Conservation (phyloP, 2,797 vertebrate species). For the Hoplostethus mediterraneus region DNA sequence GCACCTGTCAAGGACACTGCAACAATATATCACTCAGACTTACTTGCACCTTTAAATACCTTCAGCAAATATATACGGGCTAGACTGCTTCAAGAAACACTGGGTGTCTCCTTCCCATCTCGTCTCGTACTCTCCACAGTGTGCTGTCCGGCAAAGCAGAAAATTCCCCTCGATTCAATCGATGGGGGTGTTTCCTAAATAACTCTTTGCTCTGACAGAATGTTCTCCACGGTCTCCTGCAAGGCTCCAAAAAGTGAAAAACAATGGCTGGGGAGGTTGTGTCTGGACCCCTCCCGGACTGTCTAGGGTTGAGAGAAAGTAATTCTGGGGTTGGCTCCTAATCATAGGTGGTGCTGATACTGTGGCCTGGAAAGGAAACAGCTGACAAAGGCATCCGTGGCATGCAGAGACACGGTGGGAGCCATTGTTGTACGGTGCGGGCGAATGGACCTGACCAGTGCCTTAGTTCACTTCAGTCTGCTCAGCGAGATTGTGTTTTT, state of each 20-base stretch:
- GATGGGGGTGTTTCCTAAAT: not conserved
- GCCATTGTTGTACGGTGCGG: constrained; percentile 42
- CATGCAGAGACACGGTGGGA: constrained; percentile 57
- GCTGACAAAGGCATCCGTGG: constrained; percentile 73
- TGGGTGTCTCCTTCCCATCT: not conserved
- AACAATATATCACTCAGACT: not conserved
- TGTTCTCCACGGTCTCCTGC: not conserved
- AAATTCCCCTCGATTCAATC: not conserved
- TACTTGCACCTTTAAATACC: not conserved
- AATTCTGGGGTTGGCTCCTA: constrained; percentile 47
- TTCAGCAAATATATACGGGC: not conserved
- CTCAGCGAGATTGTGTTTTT: constrained; percentile 4
- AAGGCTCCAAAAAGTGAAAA: constrained; percentile 9
- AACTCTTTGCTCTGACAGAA: not conserved
- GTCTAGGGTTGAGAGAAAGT: constrained; percentile 30
- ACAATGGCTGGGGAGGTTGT: constrained; percentile 1
- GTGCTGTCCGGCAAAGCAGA: not conserved
- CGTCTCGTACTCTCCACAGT: not conserved
- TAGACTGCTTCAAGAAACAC: too few relatives aligned
- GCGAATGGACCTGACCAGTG: constrained; percentile 45
- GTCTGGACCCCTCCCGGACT: not conserved
- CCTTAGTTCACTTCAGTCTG: constrained; percentile 19
- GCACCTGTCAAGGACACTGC: not conserved
- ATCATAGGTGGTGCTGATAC: constrained; percentile 64
- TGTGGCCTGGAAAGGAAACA: constrained; percentile 66